Evolutionary conservation across 2,797 vertebrate species (phyloP).

Genomic region (Cynodonichthys magdalenae): DNA sequence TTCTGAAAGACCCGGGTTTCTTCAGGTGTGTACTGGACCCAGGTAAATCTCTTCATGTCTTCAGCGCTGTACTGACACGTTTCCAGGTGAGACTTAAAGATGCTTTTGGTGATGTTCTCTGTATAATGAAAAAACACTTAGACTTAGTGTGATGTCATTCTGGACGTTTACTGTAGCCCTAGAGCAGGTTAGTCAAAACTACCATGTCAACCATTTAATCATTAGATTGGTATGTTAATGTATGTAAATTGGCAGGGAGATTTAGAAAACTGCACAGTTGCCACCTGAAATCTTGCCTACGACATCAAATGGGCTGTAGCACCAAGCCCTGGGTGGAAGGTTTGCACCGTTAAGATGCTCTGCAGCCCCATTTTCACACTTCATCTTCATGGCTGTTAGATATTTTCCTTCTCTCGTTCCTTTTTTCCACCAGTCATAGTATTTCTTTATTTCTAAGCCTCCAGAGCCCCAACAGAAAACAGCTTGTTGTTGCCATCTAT

Average conservation of each 20-base stretch:
- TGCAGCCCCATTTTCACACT: conserved; percentile 14
- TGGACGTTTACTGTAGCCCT: not conserved
- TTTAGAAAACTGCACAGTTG: no score
- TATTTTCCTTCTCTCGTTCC: conserved; percentile 15
- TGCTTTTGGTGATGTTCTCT: conserved; percentile 90
- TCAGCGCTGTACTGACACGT: conserved; percentile 90
- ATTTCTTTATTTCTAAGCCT: conserved; percentile 29
- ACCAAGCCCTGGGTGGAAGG: not conserved
- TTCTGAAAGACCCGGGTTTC: conserved; percentile 86
- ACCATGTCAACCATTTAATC: conserved; percentile 20
- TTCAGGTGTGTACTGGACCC: conserved; percentile 87
- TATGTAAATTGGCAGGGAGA: no score
- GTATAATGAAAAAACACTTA: conserved; percentile 26
- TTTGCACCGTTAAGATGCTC: conserved; percentile 3
- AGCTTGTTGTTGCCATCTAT: conserved; percentile 35
- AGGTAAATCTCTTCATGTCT: conserved; percentile 88
- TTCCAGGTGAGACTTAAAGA: conserved; percentile 90
- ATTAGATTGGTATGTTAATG: no score
- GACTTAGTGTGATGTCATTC: conserved; percentile 3
- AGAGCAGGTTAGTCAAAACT: conserved; percentile 19
- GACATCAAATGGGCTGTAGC: no score
- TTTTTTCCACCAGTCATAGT: conserved; percentile 19
- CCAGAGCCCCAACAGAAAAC: conserved; percentile 6
- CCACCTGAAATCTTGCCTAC: no score
- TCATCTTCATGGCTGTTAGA: not conserved